These are phyloP conservation scores for Teleiodes luculella DNA, from an alignment of 2,888 invertebrate species.

Conservation along the genomic window DNA sequence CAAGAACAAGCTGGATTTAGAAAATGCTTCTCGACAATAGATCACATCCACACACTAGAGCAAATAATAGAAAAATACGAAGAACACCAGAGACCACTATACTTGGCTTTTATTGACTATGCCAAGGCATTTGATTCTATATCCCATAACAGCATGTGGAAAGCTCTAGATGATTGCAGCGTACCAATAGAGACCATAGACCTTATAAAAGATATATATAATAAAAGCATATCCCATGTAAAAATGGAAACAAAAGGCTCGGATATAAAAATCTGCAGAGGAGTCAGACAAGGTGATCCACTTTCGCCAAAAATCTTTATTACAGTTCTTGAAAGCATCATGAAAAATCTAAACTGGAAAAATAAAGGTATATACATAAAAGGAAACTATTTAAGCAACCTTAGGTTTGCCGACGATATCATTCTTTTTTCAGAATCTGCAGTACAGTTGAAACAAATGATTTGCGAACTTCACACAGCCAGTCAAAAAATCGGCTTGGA, in stretches of 20 bases:
- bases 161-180: slow-evolving; percentile 10
- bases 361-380: background rate
- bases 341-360: background rate
- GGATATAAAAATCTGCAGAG: background rate
- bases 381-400: background rate
- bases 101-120: slow-evolving; percentile 20
- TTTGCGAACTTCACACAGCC: background rate
- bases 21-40: slow-evolving; percentile 14
- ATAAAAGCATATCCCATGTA: slow-evolving; percentile 14
- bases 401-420: slow-evolving; percentile 6
- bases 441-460: too few relatives aligned
- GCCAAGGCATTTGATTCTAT: slow-evolving; percentile 20
- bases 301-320: slow-evolving; percentile 14
- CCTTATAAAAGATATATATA: slow-evolving; percentile 13
- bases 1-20: slow-evolving; percentile 9
- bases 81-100: slow-evolving; percentile 16
- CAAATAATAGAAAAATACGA: slow-evolving; percentile 18
- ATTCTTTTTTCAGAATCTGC: background rate
- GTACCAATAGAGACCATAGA: slow-evolving; percentile 12
- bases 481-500: background rate
- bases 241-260: slow-evolving; percentile 23
- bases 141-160: too few relatives aligned
- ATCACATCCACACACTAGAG: slow-evolving; percentile 19
- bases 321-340: slow-evolving; percentile 2
- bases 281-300: slow-evolving; percentile 16